Conservation (phyloP, 2,888 invertebrate genomes). For the Mimas tiliae region DNA sequence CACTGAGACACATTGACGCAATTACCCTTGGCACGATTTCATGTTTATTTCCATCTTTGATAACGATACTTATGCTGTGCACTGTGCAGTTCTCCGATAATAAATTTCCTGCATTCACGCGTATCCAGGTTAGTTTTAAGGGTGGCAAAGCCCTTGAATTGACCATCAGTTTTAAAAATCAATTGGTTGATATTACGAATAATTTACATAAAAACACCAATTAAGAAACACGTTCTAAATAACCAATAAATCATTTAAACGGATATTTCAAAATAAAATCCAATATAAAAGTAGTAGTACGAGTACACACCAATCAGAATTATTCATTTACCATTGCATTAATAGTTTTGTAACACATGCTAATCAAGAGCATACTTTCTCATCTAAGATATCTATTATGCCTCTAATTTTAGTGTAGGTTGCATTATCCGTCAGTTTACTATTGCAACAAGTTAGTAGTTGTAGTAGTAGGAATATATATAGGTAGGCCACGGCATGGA, state of each 20-base stretch:
- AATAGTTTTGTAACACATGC: background rate
- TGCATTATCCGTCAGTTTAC: too few relatives aligned
- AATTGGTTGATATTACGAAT: background rate
- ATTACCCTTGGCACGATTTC: conserved; percentile 17
- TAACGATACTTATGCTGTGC: background rate
- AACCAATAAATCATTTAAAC: background rate
- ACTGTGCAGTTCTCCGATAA: background rate
- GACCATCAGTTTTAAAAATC: background rate
- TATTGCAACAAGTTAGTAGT: too few relatives aligned
- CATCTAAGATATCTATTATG: too few relatives aligned
- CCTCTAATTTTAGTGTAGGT: too few relatives aligned
- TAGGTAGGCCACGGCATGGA: too few relatives aligned
- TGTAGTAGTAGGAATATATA: too few relatives aligned
- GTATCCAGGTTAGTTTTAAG: background rate
- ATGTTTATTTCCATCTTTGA: background rate
- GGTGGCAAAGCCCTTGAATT: background rate
- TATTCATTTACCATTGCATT: background rate
- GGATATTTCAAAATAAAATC: background rate
- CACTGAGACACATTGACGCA: conserved; percentile 6
- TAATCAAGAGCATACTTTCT: background rate
- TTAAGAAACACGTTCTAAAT: background rate
- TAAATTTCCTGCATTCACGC: background rate
- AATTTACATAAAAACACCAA: background rate
- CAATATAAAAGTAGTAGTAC: background rate
- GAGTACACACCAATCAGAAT: background rate